Base-by-base conservation (phyloP, 1,140 invertebrate species). In the Anastrepha obliqua region DNA sequence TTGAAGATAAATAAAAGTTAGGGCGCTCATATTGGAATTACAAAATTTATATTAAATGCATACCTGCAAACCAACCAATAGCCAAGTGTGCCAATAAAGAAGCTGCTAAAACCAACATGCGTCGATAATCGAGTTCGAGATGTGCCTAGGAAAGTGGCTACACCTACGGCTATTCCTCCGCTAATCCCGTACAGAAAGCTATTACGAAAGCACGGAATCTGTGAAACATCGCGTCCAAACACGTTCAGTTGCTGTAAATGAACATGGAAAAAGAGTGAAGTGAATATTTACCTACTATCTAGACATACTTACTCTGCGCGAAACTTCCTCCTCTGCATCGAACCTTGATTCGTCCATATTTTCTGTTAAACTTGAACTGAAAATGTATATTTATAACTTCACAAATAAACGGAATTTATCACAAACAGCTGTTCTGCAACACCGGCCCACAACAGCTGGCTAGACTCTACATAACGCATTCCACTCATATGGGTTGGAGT, bases 161-260 rank as follows among this genome's bases (percentile, higher is more conserved):
- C 88, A 6, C 95, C 95, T 64, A 91, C 89, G 2, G 90, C 94
- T 29, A 96, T 89, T 42, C 95, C 95, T 60, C 94, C 92, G 55
- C 93, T 90, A 51, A 96, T 95, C 29, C 95, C 95, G 90, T 95
- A 95, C 0, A 96, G 89, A 90, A 95, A 95, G 90, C 94, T 95
- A 87, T 94, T 94, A 89, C 95, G 94, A 93, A 96, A 95, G 91
- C 95, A 96, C 17, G 95, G 95, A 60, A 96, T 95, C 91, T 94
- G 93, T 29, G 93, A 90, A 8, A 96, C 90, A 90, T 96, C 94
- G 87, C 93, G 93, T 2, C 95, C 95, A 90, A 95, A 95, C 81
- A 95, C 87, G 29, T 86, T 81, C 20, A 93, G 44, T 8, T 89
- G 87, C 92, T 93, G 47, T 8, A 58, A 81, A 58, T 58, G 2